A percentile compares a stretch with the other conserved stretches of the same genome.
phyloP scores from a whole-genome alignment of 2,797 vertebrate genomes.

The Pangasius larnaudii region DNA sequence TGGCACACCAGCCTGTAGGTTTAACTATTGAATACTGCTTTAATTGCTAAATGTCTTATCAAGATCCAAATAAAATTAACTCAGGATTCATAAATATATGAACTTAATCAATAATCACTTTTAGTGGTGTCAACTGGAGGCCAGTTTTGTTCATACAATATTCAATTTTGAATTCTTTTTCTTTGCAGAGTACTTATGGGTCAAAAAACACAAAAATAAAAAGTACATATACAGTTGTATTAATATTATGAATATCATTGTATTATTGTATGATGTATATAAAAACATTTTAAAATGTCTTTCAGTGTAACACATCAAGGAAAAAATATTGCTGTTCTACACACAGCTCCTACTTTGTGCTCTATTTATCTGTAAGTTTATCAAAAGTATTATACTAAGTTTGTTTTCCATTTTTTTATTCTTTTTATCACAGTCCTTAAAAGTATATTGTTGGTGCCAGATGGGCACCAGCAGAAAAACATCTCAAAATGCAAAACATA shows the following conservation, averaged over 20 bases:
- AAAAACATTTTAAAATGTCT: background rate
- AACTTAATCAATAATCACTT: background rate
- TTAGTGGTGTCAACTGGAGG: background rate
- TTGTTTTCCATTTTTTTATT: background rate
- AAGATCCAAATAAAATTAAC: slow-evolving; percentile 17
- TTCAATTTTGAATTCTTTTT: background rate
- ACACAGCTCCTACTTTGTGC: background rate
- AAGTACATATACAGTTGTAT: background rate
- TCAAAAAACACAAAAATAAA: background rate
- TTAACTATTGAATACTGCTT: slow-evolving; percentile 36
- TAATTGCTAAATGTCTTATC: slow-evolving; percentile 16
- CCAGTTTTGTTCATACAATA: background rate
- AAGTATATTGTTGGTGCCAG: background rate
- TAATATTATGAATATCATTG: background rate
- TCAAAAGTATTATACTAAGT: background rate
- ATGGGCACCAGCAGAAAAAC: background rate
- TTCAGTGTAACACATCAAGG: background rate
- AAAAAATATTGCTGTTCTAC: background rate
- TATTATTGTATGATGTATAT: background rate
- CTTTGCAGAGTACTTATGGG: background rate
- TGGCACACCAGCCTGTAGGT: slow-evolving; percentile 30
- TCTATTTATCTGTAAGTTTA: background rate
- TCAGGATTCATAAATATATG: background rate
- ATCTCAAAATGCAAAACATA: background rate
- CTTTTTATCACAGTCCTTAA: background rate